phyloP scores from a whole-genome alignment of 2,113 vertebrate genomes.

The Terrapene triunguis region DNA sequence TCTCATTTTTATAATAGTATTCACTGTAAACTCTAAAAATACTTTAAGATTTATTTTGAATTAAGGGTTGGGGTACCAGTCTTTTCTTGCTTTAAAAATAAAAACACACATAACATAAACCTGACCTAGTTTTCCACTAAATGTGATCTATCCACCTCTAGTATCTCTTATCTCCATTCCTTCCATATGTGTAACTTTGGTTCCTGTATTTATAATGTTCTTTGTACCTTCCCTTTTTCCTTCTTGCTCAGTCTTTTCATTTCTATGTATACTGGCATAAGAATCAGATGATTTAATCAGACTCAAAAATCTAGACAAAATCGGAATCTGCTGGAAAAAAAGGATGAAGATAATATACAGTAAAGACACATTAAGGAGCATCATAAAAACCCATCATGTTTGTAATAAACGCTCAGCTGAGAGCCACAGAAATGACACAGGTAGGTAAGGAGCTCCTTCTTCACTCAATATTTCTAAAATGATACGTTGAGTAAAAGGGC shows the following conservation, averaged over 20 bases:
- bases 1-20: neutral
- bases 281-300: neutral
- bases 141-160: neutral
- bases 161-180: neutral
- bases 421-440: neutral
- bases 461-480: neutral
- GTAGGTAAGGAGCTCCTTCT: neutral
- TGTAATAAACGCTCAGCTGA: neutral
- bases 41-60: slow-evolving; percentile 53
- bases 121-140: neutral
- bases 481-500: neutral
- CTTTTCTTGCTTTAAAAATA: neutral
- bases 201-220: neutral
- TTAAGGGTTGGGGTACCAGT: slow-evolving; percentile 34
- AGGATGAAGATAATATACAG: neutral
- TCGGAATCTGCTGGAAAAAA: fast-evolving
- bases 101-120: fast-evolving
- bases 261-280: neutral
- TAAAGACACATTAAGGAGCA: neutral
- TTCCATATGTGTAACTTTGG: neutral
- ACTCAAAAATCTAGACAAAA: neutral
- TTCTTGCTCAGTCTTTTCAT: neutral
- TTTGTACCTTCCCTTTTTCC: neutral
- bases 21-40: slow-evolving; percentile 39
- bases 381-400: neutral